phyloP scores from a whole-genome alignment of 2,888 invertebrate genomes.

The Altica lythri region DNA sequence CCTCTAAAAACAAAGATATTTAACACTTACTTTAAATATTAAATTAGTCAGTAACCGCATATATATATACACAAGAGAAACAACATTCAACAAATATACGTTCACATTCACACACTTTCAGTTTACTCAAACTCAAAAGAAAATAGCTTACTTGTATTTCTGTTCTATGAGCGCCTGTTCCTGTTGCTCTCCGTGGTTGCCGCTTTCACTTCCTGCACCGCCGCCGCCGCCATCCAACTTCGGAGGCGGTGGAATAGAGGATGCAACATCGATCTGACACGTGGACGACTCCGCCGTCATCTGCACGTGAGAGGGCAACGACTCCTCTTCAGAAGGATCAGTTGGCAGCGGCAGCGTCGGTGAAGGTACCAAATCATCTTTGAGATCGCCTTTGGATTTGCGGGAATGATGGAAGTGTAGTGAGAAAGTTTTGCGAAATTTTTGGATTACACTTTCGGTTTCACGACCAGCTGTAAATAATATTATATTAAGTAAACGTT shows the following conservation, averaged over 20 bases:
- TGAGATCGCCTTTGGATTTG: constrained; percentile 18
- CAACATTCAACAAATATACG: constrained; percentile 6
- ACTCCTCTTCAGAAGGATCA: constrained; percentile 54
- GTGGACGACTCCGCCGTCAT: constrained; percentile 39
- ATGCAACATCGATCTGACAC: constrained; percentile 29
- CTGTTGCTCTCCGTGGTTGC: constrained; percentile 1
- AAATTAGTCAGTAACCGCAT: no score
- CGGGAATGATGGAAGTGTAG: constrained; percentile 59
- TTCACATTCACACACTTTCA: neutral
- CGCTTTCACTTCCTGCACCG: constrained; percentile 9
- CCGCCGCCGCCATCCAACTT: constrained; percentile 13
- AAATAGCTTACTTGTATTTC: constrained; percentile 50
- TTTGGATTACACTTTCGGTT: constrained; percentile 67
- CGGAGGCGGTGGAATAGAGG: constrained; percentile 11
- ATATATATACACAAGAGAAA: neutral
- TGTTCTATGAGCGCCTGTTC: constrained; percentile 45
- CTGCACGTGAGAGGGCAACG: constrained; percentile 49
- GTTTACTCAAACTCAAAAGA: no score
- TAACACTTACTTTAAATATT: no score
- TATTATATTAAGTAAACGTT: no score
- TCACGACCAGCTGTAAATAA: constrained; percentile 39
- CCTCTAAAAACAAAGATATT: no score
- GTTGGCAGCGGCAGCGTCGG: constrained; percentile 51
- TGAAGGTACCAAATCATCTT: constrained; percentile 40
- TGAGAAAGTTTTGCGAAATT: constrained; percentile 73